phyloP scores from a whole-genome alignment of 53 echinoderm and acorn worm species.

The Zoroaster sp. region DNA sequence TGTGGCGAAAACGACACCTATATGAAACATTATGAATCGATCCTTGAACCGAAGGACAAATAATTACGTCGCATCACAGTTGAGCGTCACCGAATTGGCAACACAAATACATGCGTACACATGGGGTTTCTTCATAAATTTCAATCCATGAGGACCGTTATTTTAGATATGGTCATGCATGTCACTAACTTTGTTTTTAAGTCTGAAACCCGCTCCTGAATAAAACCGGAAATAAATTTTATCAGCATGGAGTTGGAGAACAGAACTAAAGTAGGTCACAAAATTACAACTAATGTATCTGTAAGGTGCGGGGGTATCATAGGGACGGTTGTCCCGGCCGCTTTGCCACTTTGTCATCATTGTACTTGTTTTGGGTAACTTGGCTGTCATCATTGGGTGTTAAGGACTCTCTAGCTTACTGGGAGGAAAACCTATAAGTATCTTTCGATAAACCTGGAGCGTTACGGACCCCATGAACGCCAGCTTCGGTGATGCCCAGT shows the following conservation, averaged over 20 bases:
- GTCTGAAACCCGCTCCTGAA: too few relatives aligned
- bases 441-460: slow-evolving; percentile 10
- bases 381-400: neutral
- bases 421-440: slow-evolving; percentile 2
- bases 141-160: too few relatives aligned
- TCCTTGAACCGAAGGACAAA: too few relatives aligned
- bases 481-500: slow-evolving; percentile 17
- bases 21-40: too few relatives aligned
- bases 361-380: slow-evolving; percentile 1
- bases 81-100: too few relatives aligned
- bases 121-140: too few relatives aligned
- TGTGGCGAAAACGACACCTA: too few relatives aligned
- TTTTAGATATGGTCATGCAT: too few relatives aligned
- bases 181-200: too few relatives aligned
- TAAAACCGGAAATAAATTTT: too few relatives aligned
- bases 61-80: too few relatives aligned
- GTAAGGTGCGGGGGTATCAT: neutral
- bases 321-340: neutral
- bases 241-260: neutral
- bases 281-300: neutral
- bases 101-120: too few relatives aligned
- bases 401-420: neutral
- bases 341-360: neutral
- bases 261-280: neutral
- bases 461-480: slow-evolving; percentile 7